phyloP scores from a whole-genome alignment of 2,888 invertebrate species.

The Camponotus fellah region DNA sequence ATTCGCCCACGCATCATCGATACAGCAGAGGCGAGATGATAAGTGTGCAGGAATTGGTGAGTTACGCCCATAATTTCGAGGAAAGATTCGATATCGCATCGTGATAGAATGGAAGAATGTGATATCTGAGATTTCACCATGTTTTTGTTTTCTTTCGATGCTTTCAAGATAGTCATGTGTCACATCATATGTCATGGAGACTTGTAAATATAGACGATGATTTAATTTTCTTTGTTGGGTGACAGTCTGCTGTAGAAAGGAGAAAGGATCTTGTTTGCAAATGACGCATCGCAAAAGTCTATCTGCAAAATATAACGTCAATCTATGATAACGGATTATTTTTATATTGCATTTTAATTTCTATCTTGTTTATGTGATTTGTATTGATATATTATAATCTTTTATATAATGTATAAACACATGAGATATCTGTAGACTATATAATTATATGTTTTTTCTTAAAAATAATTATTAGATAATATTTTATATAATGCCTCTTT shows the following conservation, averaged over 20 bases:
- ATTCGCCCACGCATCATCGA: constrained; percentile 78
- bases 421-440: background rate
- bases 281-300: background rate
- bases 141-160: background rate
- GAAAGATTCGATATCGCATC: background rate
- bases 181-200: too few species aligned
- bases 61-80: constrained; percentile 24
- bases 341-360: background rate
- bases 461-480: constrained; percentile 6
- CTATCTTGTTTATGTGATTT: too few species aligned
- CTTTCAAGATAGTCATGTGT: background rate
- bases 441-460: background rate
- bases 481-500: background rate
- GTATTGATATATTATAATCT: background rate
- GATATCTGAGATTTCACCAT: background rate
- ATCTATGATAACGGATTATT: background rate
- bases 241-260: background rate
- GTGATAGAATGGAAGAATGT: too few species aligned
- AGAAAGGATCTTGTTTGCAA: background rate
- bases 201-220: background rate
- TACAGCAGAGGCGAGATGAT: constrained; percentile 81
- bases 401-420: background rate
- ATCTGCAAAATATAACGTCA: background rate
- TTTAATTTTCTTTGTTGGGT: constrained; percentile 18
- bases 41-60: constrained; percentile 81